Conservation (phyloP, 1,140 invertebrate genomes). For the Penaeus vannamei region DNA sequence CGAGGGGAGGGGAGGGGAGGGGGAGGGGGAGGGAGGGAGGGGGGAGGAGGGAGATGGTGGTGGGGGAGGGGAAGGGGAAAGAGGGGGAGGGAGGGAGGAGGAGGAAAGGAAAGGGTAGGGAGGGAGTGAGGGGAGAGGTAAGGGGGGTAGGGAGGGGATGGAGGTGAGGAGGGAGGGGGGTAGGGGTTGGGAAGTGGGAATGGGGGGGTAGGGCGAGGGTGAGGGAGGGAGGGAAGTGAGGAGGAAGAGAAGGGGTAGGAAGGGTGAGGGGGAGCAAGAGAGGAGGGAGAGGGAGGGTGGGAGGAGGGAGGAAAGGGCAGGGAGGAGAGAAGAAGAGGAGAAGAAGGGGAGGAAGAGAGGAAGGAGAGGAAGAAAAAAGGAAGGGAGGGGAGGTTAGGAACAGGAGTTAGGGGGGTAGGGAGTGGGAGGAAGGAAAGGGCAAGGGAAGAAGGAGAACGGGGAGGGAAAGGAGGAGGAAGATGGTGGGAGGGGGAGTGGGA, state of each 20-base stretch:
- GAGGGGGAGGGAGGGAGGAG: neutral
- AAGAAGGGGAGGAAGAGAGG: too few species aligned
- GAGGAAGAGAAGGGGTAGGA: neutral
- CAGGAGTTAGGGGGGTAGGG: too few species aligned
- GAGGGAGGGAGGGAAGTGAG: neutral
- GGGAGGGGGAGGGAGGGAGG: neutral
- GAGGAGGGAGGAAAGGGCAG: too few species aligned
- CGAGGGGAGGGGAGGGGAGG: neutral
- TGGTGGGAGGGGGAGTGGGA: too few species aligned
- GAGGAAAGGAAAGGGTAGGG: neutral
- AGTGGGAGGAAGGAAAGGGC: neutral
- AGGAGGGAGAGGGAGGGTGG: too few species aligned
- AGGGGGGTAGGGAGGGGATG: neutral
- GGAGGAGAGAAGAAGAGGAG: neutral
- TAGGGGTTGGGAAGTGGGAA: too few species aligned
- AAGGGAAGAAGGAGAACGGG: too few species aligned
- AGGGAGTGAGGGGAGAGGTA: neutral
- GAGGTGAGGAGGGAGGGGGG: too few species aligned
- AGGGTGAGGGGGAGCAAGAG: neutral
- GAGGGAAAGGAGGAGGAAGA: too few species aligned
- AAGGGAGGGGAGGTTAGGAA: neutral
- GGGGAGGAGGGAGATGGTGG: neutral
- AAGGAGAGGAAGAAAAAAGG: too few species aligned
- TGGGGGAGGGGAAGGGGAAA: neutral
- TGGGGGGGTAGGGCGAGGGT: neutral